Conservation (phyloP, 2,888 invertebrate genomes). For the Hoplodrina ambigua region DNA sequence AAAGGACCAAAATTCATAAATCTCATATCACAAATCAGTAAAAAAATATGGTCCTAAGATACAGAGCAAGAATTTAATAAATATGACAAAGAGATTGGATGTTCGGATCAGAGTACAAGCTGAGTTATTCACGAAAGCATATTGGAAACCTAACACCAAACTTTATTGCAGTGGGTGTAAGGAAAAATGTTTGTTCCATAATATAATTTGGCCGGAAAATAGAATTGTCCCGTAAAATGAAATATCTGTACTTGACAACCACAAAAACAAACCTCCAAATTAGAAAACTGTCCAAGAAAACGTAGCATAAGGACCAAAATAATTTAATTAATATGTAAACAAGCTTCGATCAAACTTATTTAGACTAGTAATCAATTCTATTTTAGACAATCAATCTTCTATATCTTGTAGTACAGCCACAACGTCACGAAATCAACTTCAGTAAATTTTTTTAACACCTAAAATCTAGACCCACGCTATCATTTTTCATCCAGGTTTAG, state of each 20-base stretch:
- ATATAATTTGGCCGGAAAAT: slow-evolving; percentile 2
- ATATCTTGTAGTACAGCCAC: slow-evolving; percentile 17
- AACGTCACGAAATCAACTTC: neutral
- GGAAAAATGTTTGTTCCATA: neutral
- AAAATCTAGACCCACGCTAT: slow-evolving; percentile 39
- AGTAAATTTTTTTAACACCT: slow-evolving; percentile 16
- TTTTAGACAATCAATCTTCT: slow-evolving; percentile 16
- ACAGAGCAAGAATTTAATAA: slow-evolving; percentile 33
- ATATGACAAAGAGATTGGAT: slow-evolving; percentile 17
- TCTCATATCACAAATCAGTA: neutral
- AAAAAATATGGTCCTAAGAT: slow-evolving; percentile 4
- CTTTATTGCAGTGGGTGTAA: neutral
- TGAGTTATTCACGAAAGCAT: slow-evolving; percentile 9
- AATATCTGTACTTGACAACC: slow-evolving; percentile 7
- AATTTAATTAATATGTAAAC: slow-evolving; percentile 6
- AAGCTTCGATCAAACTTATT: neutral
- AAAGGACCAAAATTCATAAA: neutral
- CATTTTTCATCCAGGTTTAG: slow-evolving; percentile 58
- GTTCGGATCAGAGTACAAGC: slow-evolving; percentile 11
- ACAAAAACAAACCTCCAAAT: neutral
- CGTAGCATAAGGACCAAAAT: neutral
- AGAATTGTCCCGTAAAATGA: neutral
- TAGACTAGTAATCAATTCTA: neutral
- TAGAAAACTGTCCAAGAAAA: slow-evolving; percentile 1
- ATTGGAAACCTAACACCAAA: slow-evolving; percentile 1